A percentile compares a stretch with the other conserved stretches of the same genome.
phyloP scores from a whole-genome alignment of 2,113 vertebrate species.

The Myxocyprinus asiaticus region DNA sequence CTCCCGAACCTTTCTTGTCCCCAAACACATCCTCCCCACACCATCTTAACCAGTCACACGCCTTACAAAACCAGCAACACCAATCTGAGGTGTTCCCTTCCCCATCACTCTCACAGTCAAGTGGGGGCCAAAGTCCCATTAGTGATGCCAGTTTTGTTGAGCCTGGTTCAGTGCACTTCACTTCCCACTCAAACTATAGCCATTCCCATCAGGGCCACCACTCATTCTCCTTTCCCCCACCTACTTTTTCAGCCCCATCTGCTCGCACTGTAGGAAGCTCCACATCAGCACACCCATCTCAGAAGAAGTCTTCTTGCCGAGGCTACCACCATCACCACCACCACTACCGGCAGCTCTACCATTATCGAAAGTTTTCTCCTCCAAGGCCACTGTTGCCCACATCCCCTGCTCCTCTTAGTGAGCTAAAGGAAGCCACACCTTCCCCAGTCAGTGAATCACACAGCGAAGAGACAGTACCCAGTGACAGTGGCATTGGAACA shows the following conservation, averaged over 20 bases:
- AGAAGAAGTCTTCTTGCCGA: slow-evolving; percentile 75
- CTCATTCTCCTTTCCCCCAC: slow-evolving; percentile 75
- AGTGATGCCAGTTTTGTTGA: slow-evolving; percentile 94
- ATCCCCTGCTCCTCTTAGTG: slow-evolving; percentile 86
- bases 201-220: slow-evolving; percentile 71
- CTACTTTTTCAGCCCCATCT: slow-evolving; percentile 74
- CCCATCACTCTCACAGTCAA: slow-evolving; percentile 88
- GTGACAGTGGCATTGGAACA: slow-evolving; percentile 96
- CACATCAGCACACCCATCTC: slow-evolving; percentile 57
- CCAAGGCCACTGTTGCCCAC: slow-evolving; percentile 77
- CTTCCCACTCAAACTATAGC: slow-evolving; percentile 71
- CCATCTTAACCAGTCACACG: slow-evolving; percentile 74
- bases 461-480: slow-evolving; percentile 95
- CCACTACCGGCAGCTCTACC: slow-evolving; percentile 75
- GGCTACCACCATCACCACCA: slow-evolving; percentile 76
- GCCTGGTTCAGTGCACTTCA: slow-evolving; percentile 90
- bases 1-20: slow-evolving; percentile 72
- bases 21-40: slow-evolving; percentile 75
- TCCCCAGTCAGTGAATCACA: slow-evolving; percentile 98
- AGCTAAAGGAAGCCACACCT: slow-evolving; percentile 96
- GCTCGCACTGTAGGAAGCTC: slow-evolving; percentile 64
- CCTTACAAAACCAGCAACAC: slow-evolving; percentile 77
- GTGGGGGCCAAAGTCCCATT: slow-evolving; percentile 92
- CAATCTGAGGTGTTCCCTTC: slow-evolving; percentile 87
- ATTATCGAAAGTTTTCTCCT: slow-evolving; percentile 78